Base-by-base conservation (phyloP, 2,113 vertebrate species). In the Todiramphus saurophagus region DNA sequence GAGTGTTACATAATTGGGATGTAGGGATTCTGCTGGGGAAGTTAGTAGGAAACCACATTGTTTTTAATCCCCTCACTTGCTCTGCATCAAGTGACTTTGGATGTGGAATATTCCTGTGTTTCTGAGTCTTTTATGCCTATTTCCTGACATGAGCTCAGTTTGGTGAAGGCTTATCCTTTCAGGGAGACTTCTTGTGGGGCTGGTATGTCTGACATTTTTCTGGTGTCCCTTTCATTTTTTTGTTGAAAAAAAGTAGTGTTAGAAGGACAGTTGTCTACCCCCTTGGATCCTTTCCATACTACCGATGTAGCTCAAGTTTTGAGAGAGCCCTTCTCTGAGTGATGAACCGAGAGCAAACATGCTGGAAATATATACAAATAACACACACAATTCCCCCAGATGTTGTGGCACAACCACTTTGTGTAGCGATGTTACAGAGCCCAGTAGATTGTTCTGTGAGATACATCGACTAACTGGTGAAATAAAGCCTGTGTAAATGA, bases 31-130 rank as follows among this genome's bases (percentile, higher is more conserved):
- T 79, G 1, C 43, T 67, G 30, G 12, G 23, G 18, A 9, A 85
- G 3, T 66, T 16, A 55, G 12, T 8, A 33, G 41, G 15, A 21
- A 84, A 19, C 3, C 1, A 20, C 16, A 18, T 28, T 0, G 0
- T 13, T 33, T 78, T 46, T 43, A n/a, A 59, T 24, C 11, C 24
- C 6, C 2, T 78, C 58, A 20, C 9, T 74, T 75, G 4, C 12
- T 18, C 14, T 64, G 11, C 4, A 6, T 53, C 8, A 10, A 53
- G 27, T 76, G 27, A 33, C 27, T 83, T 76, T 30, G 66, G 20
- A 20, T 59, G 21, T 67, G 69, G 37, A 84, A 78, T 18, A 28
- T 10, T 81, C 12, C 46, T 17, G 21, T 66, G 44, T 20, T 89
- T 84, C 51, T 82, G 37, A 7, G 60, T 63, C 24, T 80, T 77